A percentile compares a stretch with the other conserved stretches of the same genome.
These are phyloP conservation scores for Agrilus biguttatus DNA, from an alignment of 2,888 invertebrate species.

Conservation along the genomic window DNA sequence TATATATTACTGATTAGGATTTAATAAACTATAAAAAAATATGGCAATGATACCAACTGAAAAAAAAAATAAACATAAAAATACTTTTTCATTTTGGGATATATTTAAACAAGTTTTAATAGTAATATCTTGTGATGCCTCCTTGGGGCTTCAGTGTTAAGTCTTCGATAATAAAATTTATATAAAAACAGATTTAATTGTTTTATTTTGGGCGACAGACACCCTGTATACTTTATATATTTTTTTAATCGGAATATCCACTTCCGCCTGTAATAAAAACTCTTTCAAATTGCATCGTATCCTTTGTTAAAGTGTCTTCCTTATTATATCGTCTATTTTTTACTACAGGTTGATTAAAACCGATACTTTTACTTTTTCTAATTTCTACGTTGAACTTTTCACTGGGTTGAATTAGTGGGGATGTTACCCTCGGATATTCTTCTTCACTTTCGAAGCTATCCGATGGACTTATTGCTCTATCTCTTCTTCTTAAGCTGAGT, in stretches of 20 bases:
- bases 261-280: conserved; percentile 22
- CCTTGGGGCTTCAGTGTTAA: no score
- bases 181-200: no score
- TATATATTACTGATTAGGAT: no score
- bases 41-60: no score
- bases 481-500: conserved; percentile 53
- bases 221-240: neutral
- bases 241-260: conserved; percentile 27
- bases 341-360: conserved; percentile 13
- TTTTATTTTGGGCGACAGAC: no score
- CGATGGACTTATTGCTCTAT: conserved; percentile 37
- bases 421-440: conserved; percentile 50
- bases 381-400: conserved; percentile 24
- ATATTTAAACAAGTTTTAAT: no score
- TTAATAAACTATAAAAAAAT: no score
- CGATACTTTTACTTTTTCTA: conserved; percentile 29
- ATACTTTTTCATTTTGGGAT: no score
- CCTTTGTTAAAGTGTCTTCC: conserved; percentile 12
- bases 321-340: conserved; percentile 15
- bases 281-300: conserved; percentile 22
- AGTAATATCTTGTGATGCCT: no score
- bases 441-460: conserved; percentile 37
- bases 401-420: conserved; percentile 40
- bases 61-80: no score
- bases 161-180: no score